Conservation (phyloP, 2,797 vertebrate genomes). For the Coilia nasus region DNA sequence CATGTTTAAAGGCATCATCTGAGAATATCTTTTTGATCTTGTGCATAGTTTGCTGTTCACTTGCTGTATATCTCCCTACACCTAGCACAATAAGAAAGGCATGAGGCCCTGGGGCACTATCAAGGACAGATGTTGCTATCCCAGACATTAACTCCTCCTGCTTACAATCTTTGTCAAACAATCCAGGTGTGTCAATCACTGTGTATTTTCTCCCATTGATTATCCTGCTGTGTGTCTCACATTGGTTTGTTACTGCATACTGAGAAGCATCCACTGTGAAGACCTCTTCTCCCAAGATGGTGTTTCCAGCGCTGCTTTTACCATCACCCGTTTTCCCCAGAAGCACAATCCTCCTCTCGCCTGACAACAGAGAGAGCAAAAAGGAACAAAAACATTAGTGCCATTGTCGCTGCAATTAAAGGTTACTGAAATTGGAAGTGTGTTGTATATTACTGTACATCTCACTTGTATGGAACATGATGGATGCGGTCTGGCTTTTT, state of each 20-base stretch:
- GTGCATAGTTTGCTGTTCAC: too few relatives aligned
- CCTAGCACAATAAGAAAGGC: neutral
- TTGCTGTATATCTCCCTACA: too few relatives aligned
- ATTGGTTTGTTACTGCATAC: neutral
- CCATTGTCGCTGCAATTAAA: neutral
- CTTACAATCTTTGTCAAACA: neutral
- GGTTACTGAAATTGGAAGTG: too few relatives aligned
- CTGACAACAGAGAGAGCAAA: neutral
- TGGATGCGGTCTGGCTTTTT: neutral
- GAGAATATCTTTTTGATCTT: too few relatives aligned
- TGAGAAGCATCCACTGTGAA: neutral
- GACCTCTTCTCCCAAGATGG: neutral
- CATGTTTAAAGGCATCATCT: neutral
- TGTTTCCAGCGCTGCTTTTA: slow-evolving; percentile 15
- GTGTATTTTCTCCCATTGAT: neutral
- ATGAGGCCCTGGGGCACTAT: neutral
- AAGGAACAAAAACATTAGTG: neutral
- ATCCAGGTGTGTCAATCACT: neutral
- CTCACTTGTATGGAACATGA: neutral
- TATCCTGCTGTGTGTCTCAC: neutral
- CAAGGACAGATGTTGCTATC: neutral
- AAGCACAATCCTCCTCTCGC: neutral
- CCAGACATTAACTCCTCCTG: neutral
- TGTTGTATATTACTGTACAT: neutral
- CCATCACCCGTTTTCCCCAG: neutral